Conservation (phyloP, 2,113 vertebrate species). For the Marmota flaviventris region DNA sequence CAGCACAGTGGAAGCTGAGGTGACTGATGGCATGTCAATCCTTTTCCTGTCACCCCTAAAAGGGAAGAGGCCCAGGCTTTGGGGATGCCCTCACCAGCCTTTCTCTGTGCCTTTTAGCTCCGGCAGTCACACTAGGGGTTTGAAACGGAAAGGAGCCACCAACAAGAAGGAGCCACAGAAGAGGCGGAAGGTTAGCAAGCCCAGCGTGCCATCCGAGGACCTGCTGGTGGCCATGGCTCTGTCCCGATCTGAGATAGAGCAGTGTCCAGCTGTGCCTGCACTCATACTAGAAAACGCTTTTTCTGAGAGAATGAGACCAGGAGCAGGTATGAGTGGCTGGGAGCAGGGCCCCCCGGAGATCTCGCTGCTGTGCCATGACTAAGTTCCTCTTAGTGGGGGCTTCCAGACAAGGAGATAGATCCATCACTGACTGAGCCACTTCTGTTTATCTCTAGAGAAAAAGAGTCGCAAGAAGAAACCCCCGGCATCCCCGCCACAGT, state of each 20-base stretch:
- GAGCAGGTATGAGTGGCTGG: conserved; percentile 83
- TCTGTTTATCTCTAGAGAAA: conserved; percentile 87
- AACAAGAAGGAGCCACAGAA: conserved; percentile 85
- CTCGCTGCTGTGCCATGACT: rapidly evolving
- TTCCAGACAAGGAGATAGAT: background rate
- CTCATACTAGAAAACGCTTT: conserved; percentile 79
- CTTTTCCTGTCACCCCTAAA: background rate
- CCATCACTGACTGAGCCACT: background rate
- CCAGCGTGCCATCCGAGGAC: conserved; percentile 90
- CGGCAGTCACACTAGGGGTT: conserved; percentile 79
- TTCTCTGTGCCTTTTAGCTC: conserved; percentile 76
- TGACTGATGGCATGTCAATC: background rate
- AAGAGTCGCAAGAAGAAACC: conserved; percentile 85
- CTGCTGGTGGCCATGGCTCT: conserved; percentile 95
- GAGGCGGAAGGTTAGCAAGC: conserved; percentile 87
- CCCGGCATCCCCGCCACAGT: conserved; percentile 84
- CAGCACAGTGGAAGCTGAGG: background rate
- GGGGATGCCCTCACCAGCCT: conserved; percentile 17
- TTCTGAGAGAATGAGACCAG: conserved; percentile 83
- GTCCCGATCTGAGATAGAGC: conserved; percentile 93
- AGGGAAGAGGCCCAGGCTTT: background rate
- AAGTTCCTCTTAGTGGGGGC: background rate
- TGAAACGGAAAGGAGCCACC: conserved; percentile 89
- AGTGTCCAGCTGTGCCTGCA: conserved; percentile 59
- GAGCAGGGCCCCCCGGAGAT: background rate